Conservation (phyloP, 2,797 vertebrate species). For the Hoplostethus mediterraneus region DNA sequence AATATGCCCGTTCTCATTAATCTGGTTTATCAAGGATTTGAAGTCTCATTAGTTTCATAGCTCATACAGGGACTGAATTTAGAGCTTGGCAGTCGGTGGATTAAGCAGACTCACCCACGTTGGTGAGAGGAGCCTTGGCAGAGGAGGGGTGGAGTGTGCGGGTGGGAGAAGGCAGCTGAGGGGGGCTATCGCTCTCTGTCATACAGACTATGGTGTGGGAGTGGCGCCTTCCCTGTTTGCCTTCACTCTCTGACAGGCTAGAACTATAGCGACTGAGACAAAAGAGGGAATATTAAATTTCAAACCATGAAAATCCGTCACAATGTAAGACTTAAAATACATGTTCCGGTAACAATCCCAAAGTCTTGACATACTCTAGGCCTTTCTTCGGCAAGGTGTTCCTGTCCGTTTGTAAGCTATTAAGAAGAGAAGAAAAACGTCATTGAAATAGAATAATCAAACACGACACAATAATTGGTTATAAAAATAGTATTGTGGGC, state of each 20-base stretch:
- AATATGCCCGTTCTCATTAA: conserved; percentile 2
- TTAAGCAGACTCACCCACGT: conserved; percentile 89
- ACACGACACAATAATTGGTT: neutral
- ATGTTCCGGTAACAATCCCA: neutral
- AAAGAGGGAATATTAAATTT: conserved; percentile 16
- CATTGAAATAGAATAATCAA: neutral
- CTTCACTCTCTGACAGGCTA: conserved; percentile 85
- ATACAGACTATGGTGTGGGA: conserved; percentile 90
- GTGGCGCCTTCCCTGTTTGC: conserved; percentile 91
- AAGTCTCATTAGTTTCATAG: conserved; percentile 36
- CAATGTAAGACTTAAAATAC: conserved; percentile 7
- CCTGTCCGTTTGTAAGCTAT: conserved; percentile 91
- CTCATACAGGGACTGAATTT: conserved; percentile 42
- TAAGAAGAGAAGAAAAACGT: conserved; percentile 41
- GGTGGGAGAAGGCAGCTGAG: conserved; percentile 92
- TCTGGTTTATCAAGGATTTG: conserved; percentile 26
- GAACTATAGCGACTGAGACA: conserved; percentile 87
- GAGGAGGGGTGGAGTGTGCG: conserved; percentile 84
- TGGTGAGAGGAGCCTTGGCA: conserved; percentile 89
- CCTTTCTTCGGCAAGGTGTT: conserved; percentile 97
- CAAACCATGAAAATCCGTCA: conserved; percentile 1
- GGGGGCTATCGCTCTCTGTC: conserved; percentile 88
- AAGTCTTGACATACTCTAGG: conserved; percentile 87
- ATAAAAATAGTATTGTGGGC: neutral
- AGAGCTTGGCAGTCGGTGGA: conserved; percentile 47